A percentile compares a stretch with the other conserved stretches of the same genome.
Evolutionary conservation across 2,888 invertebrate species (phyloP).

Genomic region (Lasioglossum lativentre): DNA sequence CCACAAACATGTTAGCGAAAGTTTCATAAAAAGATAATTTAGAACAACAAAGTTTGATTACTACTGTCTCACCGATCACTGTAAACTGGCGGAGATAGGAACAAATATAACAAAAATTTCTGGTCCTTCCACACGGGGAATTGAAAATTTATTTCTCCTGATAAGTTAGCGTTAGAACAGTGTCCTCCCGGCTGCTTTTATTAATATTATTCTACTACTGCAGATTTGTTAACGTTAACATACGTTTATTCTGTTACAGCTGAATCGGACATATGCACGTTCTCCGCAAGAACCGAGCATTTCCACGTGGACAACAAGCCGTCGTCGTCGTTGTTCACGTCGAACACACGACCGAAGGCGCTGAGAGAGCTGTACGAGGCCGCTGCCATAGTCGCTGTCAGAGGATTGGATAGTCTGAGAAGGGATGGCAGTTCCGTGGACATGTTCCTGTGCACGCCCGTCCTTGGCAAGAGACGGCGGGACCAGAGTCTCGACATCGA

Average conservation of each 20-base stretch:
- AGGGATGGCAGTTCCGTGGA: constrained; percentile 88
- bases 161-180: not conserved
- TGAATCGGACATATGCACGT: constrained; percentile 95
- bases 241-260: constrained; percentile 86
- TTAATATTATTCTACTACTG: not conserved
- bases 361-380: constrained; percentile 92
- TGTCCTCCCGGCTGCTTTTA: not conserved
- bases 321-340: constrained; percentile 91
- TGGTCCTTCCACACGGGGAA: no score
- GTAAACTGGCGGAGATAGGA: no score
- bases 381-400: constrained; percentile 89
- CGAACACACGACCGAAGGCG: constrained; percentile 90
- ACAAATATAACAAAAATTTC: no score
- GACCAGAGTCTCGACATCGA: constrained; percentile 93
- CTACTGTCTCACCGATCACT: no score
- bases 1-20: no score
- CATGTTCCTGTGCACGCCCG: constrained; percentile 93
- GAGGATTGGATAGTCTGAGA: constrained; percentile 89
- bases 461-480: constrained; percentile 90
- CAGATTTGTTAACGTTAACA: not conserved
- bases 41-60: no score
- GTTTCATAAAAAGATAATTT: no score
- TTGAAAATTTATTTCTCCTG: no score
- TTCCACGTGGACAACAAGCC: constrained; percentile 90
- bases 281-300: constrained; percentile 92